Evolutionary conservation across 1,140 invertebrate genomes (phyloP).

Genomic region (Drosophila nebulosa): DNA sequence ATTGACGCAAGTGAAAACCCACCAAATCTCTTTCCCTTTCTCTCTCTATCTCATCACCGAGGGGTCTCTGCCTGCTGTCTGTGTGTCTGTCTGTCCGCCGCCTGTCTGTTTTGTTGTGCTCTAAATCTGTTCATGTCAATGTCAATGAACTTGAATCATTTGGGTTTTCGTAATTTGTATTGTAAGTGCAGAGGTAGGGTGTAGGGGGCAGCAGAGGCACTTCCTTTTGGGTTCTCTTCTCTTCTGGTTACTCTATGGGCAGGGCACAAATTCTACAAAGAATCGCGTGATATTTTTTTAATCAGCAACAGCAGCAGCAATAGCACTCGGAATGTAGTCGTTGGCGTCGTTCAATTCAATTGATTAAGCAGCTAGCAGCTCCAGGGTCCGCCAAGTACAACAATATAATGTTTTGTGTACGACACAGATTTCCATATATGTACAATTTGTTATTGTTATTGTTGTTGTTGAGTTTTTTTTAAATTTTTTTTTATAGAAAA

Average conservation of each 20-base stretch:
- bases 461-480: background rate
- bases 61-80: background rate
- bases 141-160: conserved; percentile 40
- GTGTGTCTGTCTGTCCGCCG: background rate
- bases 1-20: background rate
- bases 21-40: background rate
- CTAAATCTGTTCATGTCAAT: conserved; percentile 9
- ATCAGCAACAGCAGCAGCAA: conserved; percentile 45
- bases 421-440: conserved; percentile 52
- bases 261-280: conserved; percentile 68
- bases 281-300: conserved; percentile 75
- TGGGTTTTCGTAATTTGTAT: conserved; percentile 22
- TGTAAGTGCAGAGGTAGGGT: background rate
- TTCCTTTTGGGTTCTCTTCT: conserved; percentile 10
- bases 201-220: background rate
- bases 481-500: conserved; percentile 16
- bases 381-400: conserved; percentile 38
- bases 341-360: conserved; percentile 51
- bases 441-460: too few species aligned
- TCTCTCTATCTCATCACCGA: background rate
- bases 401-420: conserved; percentile 21
- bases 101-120: background rate
- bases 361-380: conserved; percentile 56
- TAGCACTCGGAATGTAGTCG: background rate
- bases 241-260: conserved; percentile 30